Evolutionary conservation across 1,140 invertebrate genomes (phyloP).

Genomic region (Drosophila sechellia): DNA sequence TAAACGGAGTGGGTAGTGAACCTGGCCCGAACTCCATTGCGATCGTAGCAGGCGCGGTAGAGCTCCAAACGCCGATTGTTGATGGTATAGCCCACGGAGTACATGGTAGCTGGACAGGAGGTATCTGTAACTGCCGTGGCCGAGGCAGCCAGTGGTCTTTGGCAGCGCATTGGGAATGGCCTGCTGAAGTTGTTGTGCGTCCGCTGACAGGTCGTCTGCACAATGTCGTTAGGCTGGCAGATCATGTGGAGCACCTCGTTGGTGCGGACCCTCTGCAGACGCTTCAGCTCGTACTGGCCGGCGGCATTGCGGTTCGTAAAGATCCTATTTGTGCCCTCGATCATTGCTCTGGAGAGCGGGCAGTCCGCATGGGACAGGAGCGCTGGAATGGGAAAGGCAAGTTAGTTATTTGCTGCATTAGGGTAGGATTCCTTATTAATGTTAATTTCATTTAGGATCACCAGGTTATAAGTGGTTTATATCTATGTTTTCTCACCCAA

Average conservation of each 20-base stretch:
- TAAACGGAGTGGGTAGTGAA: constrained; percentile 33
- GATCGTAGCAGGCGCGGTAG: constrained; percentile 48
- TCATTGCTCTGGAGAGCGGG: constrained; percentile 29
- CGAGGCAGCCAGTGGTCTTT: constrained; percentile 11
- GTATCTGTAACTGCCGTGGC: constrained; percentile 23
- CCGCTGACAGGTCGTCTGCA: constrained; percentile 21
- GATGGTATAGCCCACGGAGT: constrained; percentile 39
- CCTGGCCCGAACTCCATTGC: constrained; percentile 18
- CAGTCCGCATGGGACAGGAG: constrained; percentile 33
- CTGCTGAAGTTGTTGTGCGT: constrained; percentile 6
- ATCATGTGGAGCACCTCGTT: constrained; percentile 39
- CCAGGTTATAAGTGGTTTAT: neutral
- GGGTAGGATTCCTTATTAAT: neutral
- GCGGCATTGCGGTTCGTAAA: constrained; percentile 24
- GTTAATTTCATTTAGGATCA: neutral
- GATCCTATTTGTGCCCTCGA: constrained; percentile 45
- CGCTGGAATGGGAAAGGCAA: constrained; percentile 1
- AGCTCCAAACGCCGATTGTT: constrained; percentile 29
- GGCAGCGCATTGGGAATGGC: constrained; percentile 34
- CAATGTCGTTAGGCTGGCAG: constrained; percentile 29
- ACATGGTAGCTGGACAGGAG: constrained; percentile 43
- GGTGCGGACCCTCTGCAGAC: constrained; percentile 13
- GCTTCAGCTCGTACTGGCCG: constrained; percentile 23
- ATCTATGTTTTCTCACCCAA: constrained; percentile 11
- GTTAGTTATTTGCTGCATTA: neutral